phyloP scores from a whole-genome alignment of 2,888 invertebrate species.

The Cristatella mucedo region DNA sequence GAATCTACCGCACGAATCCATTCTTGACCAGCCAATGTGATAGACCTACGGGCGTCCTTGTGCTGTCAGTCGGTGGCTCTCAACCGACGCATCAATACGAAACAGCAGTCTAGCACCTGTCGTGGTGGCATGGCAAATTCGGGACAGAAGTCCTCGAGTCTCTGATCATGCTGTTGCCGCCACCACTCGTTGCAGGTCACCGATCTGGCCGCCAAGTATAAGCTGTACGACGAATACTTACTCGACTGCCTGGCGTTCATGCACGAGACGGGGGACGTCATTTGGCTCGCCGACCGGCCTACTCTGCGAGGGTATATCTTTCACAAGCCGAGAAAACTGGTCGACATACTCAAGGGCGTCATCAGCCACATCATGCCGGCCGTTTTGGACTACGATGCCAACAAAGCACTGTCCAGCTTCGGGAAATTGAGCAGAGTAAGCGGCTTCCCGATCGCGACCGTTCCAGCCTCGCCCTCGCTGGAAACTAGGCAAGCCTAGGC shows the following conservation, averaged over 20 bases:
- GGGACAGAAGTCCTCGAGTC: too few relatives aligned
- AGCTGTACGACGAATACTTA: slow-evolving; percentile 19
- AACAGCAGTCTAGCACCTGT: too few relatives aligned
- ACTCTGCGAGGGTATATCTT: slow-evolving; percentile 23
- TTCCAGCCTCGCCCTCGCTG: too few relatives aligned
- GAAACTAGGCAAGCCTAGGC: too few relatives aligned
- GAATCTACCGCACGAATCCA: too few relatives aligned
- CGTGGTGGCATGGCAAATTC: too few relatives aligned
- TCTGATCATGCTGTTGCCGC: too few relatives aligned
- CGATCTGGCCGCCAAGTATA: slow-evolving; percentile 16
- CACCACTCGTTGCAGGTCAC: slow-evolving; percentile 20
- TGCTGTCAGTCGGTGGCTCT: too few relatives aligned
- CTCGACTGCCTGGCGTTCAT: slow-evolving; percentile 24
- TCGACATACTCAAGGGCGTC: slow-evolving; percentile 22
- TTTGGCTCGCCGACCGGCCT: slow-evolving; percentile 25
- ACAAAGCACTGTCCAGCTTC: slow-evolving; percentile 26
- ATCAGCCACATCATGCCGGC: slow-evolving; percentile 24
- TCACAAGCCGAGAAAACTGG: slow-evolving; percentile 24
- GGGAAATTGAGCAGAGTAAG: slow-evolving; percentile 19
- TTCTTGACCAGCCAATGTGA: too few relatives aligned
- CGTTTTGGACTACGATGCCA: slow-evolving; percentile 23
- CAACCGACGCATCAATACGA: too few relatives aligned
- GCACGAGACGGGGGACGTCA: slow-evolving; percentile 26
- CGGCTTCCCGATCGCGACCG: too few relatives aligned
- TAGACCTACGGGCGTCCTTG: too few relatives aligned